These are phyloP conservation scores for Drosophila pachea DNA, from an alignment of 1,140 invertebrate species.

Conservation along the genomic window DNA sequence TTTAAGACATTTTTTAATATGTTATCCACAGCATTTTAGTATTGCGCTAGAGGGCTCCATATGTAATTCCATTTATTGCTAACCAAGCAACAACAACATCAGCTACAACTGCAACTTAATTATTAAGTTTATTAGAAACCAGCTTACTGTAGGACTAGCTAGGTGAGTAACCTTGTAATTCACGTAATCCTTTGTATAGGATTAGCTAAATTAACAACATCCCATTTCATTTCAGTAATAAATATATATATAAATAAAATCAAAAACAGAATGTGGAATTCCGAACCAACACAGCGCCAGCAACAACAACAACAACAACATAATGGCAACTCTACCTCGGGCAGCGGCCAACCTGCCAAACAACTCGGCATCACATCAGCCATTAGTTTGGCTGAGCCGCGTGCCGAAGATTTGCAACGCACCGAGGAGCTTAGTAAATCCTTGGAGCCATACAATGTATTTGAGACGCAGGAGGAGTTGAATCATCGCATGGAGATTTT, in stretches of 20 bases:
- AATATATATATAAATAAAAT: conserved; percentile 22
- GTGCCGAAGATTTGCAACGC: conserved; percentile 89
- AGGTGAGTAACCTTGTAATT: conserved; percentile 34
- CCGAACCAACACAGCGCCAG: conserved; percentile 67
- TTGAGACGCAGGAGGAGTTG: conserved; percentile 94
- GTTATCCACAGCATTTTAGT: conserved; percentile 67
- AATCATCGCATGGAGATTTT: conserved; percentile 92
- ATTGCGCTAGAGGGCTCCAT: conserved; percentile 40
- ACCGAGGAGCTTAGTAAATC: conserved; percentile 91
- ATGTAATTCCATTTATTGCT: conserved; percentile 63
- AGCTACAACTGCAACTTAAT: conserved; percentile 53
- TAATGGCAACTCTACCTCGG: conserved; percentile 70
- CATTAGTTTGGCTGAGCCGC: conserved; percentile 92
- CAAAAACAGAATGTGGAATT: conserved; percentile 70
- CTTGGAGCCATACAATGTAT: conserved; percentile 92
- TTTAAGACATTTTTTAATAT: conserved; percentile 9
- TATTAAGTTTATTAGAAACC: conserved; percentile 41
- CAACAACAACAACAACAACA: conserved; percentile 37
- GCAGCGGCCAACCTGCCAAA: conserved; percentile 66
- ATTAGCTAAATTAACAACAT: background rate
- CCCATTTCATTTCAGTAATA: conserved; percentile 38
- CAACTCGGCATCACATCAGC: conserved; percentile 95
- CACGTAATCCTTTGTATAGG: background rate
- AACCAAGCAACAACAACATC: conserved; percentile 14
- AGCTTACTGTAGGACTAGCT: conserved; percentile 59